Base-by-base conservation (phyloP, 2,113 vertebrate genomes). In the Struthidea cinerea region DNA sequence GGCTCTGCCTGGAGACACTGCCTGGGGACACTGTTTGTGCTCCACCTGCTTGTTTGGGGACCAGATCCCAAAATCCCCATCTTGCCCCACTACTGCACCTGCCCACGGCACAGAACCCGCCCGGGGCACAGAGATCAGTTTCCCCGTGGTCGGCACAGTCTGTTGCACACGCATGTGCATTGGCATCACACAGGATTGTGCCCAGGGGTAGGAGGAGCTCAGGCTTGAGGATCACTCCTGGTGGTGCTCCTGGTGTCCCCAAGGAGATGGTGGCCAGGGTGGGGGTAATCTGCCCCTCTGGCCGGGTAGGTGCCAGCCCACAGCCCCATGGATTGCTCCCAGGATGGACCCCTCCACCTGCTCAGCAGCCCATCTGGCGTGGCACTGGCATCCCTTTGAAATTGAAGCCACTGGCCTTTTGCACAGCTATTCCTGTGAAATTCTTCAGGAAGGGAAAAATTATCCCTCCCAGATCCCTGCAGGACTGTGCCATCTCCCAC, bases 371-470 rank as follows among this genome's bases (percentile, higher is more conserved):
- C 67, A 60, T 75, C 73, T 16, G 7, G 24, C 41, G 37, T 32
- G 7, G 37, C 47, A 42, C 53, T 7, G 41, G 67, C 64, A 87
- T 78, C 75, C 91, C 91, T 97, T 95, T 96, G 96, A 94, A 97
- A 97, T 28, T 1, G 23, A 94, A 83, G 57, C 94, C 23, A 2
- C 13, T 16, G 89, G 71, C 94, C 80, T 95, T 87, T 91, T 33
- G 1, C 9, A 0, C 30, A 39, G 81, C 94, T 95, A 81, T 85
- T 95, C 90, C 73, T 92, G 95, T 92, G 86, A 95, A 95, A 95
- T 96, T 94, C 85, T 96, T 96, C 77, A 61, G 94, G 95, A 97
- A 93, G 91, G 89, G 92, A 94, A 94, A 94, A 83, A 59, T 74
- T 55, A 74, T 74, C 75, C 63, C 42, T 55, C 46, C 33, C 16